Conservation (phyloP, 1,140 invertebrate species). For the Steinernema feltiae region DNA sequence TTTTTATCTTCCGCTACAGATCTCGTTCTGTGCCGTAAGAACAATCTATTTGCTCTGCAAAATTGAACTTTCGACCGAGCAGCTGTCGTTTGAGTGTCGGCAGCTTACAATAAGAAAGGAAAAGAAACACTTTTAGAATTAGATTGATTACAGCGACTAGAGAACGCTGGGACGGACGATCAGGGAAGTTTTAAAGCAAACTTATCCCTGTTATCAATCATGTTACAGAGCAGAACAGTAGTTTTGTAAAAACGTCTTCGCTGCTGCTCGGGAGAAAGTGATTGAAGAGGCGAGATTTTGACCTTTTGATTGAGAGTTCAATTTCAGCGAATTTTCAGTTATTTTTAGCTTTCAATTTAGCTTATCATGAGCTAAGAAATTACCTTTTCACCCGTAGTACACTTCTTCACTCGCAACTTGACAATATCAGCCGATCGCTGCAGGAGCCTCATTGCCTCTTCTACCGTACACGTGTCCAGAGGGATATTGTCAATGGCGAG, state of each 20-base stretch:
- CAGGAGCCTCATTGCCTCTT: conserved; percentile 72
- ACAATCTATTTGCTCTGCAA: no score
- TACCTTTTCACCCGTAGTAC: conserved; percentile 61
- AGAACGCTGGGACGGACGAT: no score
- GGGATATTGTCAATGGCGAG: conserved; percentile 79
- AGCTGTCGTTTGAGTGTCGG: conserved; percentile 24
- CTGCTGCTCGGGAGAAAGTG: no score
- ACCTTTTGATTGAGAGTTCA: no score
- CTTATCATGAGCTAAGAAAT: background rate
- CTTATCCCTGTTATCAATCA: background rate
- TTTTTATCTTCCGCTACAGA: no score
- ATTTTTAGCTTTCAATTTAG: no score
- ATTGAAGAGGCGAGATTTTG: no score
- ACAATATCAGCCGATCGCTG: conserved; percentile 70
- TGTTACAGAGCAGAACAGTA: background rate
- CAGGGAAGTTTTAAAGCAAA: background rate
- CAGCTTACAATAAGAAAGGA: background rate
- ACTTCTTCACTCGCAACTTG: conserved; percentile 68
- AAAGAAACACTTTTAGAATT: background rate
- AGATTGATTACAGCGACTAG: background rate
- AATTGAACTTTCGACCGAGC: no score
- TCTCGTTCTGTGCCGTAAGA: no score
- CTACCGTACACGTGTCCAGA: conserved; percentile 68
- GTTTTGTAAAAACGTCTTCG: background rate
- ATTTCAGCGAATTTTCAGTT: no score